Percentiles rank a stretch among this genome's conserved stretches.
Conservation (phyloP, 1,140 invertebrate genomes). For the Leucophenga varia region DNA sequence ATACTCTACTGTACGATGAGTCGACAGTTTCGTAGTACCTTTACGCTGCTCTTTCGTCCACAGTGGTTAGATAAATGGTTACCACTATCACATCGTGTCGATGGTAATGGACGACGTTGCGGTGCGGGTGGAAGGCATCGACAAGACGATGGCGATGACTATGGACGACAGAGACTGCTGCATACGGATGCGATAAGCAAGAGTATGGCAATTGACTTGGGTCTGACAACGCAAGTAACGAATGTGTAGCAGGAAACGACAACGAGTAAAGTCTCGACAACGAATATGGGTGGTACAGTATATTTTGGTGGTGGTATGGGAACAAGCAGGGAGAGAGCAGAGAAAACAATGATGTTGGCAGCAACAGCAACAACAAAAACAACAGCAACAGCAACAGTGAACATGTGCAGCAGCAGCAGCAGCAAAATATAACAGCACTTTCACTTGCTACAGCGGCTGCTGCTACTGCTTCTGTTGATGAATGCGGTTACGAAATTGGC, state of each 20-base stretch:
- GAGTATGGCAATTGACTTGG: slow-evolving; percentile 48
- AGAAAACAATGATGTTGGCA: no score
- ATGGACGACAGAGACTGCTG: slow-evolving; percentile 32
- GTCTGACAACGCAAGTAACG: slow-evolving; percentile 52
- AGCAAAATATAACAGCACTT: no score
- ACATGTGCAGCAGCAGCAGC: slow-evolving; percentile 15
- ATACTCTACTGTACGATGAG: slow-evolving; percentile 98
- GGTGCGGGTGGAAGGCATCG: slow-evolving; percentile 15
- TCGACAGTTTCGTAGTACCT: slow-evolving; percentile 90
- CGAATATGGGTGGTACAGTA: no score
- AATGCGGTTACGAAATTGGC: slow-evolving; percentile 24
- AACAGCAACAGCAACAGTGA: slow-evolving; percentile 24
- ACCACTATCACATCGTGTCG: slow-evolving; percentile 59
- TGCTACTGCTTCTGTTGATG: slow-evolving; percentile 28
- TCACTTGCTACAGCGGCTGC: slow-evolving; percentile 8
- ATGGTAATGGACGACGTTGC: slow-evolving; percentile 14
- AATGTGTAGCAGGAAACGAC: slow-evolving; percentile 55
- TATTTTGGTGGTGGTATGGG: no score
- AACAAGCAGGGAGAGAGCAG: no score
- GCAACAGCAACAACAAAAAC: slow-evolving; percentile 9
- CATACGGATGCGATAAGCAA: slow-evolving; percentile 48
- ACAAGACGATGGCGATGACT: no score
- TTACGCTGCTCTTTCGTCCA: slow-evolving; percentile 70
- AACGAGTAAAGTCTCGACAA: no score
- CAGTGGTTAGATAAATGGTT: slow-evolving; percentile 61